Evolutionary conservation across 1,140 invertebrate species (phyloP).

Genomic region (Heliconius himera): DNA sequence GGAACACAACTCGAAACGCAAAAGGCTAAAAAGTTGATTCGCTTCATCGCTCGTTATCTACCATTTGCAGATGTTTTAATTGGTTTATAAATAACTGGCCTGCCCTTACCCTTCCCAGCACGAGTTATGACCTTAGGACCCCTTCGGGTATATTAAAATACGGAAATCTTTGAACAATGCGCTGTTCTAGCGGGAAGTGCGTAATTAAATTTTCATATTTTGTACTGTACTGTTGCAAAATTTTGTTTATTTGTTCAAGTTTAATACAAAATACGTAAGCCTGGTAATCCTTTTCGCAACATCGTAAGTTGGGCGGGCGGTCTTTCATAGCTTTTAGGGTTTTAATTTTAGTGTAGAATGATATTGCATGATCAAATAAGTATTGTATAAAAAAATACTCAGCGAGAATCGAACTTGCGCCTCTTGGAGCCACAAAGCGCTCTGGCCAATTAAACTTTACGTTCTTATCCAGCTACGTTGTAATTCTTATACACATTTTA

Average conservation of each 20-base stretch:
- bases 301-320: background rate
- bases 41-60: conserved; percentile 48
- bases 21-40: conserved; percentile 40
- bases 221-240: conserved; percentile 44
- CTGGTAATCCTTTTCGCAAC: conserved; percentile 30
- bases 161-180: conserved; percentile 68
- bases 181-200: conserved; percentile 40
- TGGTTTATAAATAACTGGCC: conserved; percentile 74
- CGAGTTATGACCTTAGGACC: conserved; percentile 64
- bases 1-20: conserved; percentile 7
- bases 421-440: no score
- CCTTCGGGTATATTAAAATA: conserved; percentile 59
- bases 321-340: background rate
- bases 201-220: conserved; percentile 61
- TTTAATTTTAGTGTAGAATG: background rate
- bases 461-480: no score
- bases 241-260: conserved; percentile 39
- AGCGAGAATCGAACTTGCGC: no score
- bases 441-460: no score
- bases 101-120: conserved; percentile 55
- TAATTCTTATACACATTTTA: no score
- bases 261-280: conserved; percentile 35
- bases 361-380: background rate
- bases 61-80: conserved; percentile 66
- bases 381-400: no score